A percentile compares a stretch with the other conserved stretches of the same genome.
Conservation (phyloP, 2,113 vertebrate genomes). For the Chloropsis hardwickii region DNA sequence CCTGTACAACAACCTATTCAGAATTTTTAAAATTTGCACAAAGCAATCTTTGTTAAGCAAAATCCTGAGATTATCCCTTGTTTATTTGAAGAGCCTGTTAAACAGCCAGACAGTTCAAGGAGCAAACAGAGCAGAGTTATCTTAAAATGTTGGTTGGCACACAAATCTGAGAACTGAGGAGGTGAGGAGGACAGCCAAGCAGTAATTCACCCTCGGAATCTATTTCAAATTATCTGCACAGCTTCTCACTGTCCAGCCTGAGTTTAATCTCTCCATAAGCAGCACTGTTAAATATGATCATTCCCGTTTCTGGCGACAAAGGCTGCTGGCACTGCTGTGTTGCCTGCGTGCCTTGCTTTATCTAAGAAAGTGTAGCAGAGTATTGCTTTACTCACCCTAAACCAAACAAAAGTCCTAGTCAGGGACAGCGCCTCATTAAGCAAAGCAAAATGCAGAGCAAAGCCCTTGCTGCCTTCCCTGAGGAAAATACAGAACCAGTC, state of each 20-base stretch:
- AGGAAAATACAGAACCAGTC: neutral
- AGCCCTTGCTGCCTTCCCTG: neutral
- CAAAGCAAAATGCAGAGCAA: neutral
- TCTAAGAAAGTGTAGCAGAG: conserved; percentile 9
- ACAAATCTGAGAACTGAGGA: neutral
- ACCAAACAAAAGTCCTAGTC: conserved; percentile 31
- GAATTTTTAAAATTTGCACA: neutral
- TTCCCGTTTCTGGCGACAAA: neutral
- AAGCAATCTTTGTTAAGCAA: conserved; percentile 15
- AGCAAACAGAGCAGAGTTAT: conserved; percentile 44
- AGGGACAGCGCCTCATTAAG: neutral
- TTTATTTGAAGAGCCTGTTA: conserved; percentile 33
- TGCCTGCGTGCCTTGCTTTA: conserved; percentile 7
- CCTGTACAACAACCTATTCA: neutral
- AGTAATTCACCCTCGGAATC: neutral
- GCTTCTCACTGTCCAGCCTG: neutral
- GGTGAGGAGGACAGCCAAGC: conserved; percentile 27
- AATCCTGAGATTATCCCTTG: conserved; percentile 45
- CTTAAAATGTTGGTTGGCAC: conserved; percentile 48
- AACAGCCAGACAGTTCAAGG: conserved; percentile 32
- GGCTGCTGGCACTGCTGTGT: neutral
- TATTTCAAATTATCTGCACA: conserved; percentile 26
- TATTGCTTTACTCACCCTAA: neutral
- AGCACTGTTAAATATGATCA: neutral
- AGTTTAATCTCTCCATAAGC: conserved; percentile 17